A percentile compares a stretch with the other conserved stretches of the same genome.
Conservation (phyloP, 2,797 vertebrate species). For the Tinamus major region DNA sequence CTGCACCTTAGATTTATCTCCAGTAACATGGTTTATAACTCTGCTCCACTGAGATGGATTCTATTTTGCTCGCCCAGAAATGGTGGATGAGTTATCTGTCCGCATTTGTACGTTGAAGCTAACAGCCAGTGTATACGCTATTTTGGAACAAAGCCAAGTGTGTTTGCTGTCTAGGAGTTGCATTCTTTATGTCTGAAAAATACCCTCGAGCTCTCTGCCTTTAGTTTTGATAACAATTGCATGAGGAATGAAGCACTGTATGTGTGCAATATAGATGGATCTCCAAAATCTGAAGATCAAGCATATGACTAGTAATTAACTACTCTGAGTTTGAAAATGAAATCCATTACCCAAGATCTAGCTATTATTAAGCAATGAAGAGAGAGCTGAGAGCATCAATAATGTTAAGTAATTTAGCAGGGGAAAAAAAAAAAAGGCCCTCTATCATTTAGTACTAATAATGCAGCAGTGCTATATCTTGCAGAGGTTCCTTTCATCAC, state of each 20-base stretch:
- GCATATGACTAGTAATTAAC: neutral
- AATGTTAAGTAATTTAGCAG: conserved; percentile 10
- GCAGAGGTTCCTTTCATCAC: neutral
- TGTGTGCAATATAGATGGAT: neutral
- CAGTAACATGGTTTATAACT: neutral
- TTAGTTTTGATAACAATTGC: neutral
- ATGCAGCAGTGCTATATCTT: neutral
- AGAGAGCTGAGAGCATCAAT: neutral
- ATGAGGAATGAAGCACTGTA: neutral
- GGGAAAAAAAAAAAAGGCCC: neutral
- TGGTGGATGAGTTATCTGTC: neutral
- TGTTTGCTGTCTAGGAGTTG: neutral
- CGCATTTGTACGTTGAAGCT: neutral
- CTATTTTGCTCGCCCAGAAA: neutral
- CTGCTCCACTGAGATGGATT: neutral
- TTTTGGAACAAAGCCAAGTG: neutral
- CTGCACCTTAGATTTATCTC: neutral
- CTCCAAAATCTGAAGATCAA: neutral
- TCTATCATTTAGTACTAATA: neutral
- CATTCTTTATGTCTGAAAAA: neutral
- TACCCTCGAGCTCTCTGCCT: neutral
- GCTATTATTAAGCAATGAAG: conserved; percentile 45
- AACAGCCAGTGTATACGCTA: neutral
- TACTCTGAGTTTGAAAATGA: neutral
- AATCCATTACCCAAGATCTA: neutral